Evolutionary conservation across 2,888 invertebrate species (phyloP), one percentile per base, ranked within the genome.

Genomic region (Cremastobaeus sp.): DNA sequence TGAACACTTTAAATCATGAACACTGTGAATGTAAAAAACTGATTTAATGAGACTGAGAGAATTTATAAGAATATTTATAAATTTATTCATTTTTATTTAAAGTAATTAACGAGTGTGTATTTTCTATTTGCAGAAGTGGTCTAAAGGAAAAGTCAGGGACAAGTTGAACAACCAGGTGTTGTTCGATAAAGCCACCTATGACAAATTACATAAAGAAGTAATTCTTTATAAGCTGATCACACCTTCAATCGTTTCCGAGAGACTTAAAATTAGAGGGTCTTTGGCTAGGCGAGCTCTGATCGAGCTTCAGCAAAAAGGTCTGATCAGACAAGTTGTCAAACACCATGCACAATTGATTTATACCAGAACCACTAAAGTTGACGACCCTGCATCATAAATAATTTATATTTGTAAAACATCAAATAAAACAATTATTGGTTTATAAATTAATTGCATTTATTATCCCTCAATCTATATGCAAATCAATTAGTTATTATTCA

Each of bases 121-220:
- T 21, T 43, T 11, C 12, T 11, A 21, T 34, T 54, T 41, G 43
- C 21, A 43, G 41, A 41, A 57, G 18, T 57, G 41, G 52, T 52
- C 25, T 8, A 99, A 99, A 91, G 99, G 99, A 94, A 99, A 99
- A 93, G 97, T 98, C 81, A 95, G 99, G 88, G 99, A 99, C 89
- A 99, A 99, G 92, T 92, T 99, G 86, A 99, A 99, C 93, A 99
- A 99, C 89, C 95, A 98, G 89, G 97, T 99, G 48, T 90, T 99
- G 83, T 99, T 99, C 88, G 99, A 99, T 89, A 96, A 98, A 89
- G 93, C 95, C 45, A 99, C 99, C 6, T 99, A 99, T 86, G 99
- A 99, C 79, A 99, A 99, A 89, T 89, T 98, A 79, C 92, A 95
- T 87, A 97, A 96, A 89, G 98, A 98, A 91, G 97, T 98, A 14